Conservation (phyloP, 2,888 invertebrate species). For the Dicranocentrus wangi region DNA sequence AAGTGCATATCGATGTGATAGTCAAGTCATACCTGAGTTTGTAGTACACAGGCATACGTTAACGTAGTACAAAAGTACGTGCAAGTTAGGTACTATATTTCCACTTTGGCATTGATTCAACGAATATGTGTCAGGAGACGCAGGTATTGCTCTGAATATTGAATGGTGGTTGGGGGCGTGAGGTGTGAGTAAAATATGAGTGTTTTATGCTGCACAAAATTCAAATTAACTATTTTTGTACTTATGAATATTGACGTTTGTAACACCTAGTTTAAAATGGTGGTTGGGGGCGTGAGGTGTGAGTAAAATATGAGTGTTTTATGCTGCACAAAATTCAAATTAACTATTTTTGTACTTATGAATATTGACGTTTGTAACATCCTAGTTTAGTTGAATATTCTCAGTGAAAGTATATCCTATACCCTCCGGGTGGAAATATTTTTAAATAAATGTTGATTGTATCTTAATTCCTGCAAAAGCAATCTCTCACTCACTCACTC, state of each 20-base stretch:
- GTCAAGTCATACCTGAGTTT: too few species aligned
- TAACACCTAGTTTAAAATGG: too few species aligned
- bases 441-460: neutral
- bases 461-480: slow-evolving; percentile 11
- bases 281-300: neutral
- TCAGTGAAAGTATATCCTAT: neutral
- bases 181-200: neutral
- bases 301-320: neutral
- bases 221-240: neutral
- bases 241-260: too few species aligned
- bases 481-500: too few species aligned
- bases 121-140: neutral
- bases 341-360: neutral
- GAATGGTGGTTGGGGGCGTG: too few species aligned
- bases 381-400: too few species aligned
- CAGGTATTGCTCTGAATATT: neutral
- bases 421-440: neutral
- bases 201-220: neutral
- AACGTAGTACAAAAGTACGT: too few species aligned
- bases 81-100: too few species aligned
- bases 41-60: too few species aligned
- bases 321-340: slow-evolving; percentile 8
- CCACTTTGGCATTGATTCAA: neutral
- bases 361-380: too few species aligned
- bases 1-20: too few species aligned